Evolutionary conservation across 2,797 vertebrate species (phyloP), one percentile per base, ranked within the genome.

Genomic region (Ctenopoma kingsleyae): DNA sequence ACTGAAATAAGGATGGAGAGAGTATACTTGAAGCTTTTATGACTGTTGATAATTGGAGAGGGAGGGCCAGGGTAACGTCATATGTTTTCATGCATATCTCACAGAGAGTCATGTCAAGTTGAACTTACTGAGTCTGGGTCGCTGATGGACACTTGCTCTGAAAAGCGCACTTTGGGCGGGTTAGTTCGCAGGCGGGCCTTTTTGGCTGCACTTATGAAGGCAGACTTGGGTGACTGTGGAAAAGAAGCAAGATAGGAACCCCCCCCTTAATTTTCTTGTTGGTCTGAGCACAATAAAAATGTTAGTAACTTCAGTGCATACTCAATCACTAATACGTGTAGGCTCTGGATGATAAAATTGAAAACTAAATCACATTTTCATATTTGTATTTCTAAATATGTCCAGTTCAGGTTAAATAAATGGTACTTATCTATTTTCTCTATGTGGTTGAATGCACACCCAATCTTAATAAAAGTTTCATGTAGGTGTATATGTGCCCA

Each of bases 191-290:
- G 95, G 78, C 95, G 96, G 56, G 97, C 97, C 93, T 99, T 99
- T 95, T 97, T 99, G 84, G 96, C 96, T 92, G 96, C 97, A 27
- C 97, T 98, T 94, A 99, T 99, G 93, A 99, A 99, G 93, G 98
- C 98, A 71, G 98, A 99, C 91, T 98, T 99, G 74, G 97, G 97
- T 84, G 97, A 98, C 98, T 99, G 91, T 74, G 76, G 84, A 85
- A 71, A 67, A 72, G 53, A 77, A 78, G 11, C 90, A 65, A 81
- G 51, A 67, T 41, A 80, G 54, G 46, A n/a, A n/a, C n/a, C n/a
- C n/a, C n/a, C n/a, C n/a, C n/a, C n/a, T n/a, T n/a, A n/a, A n/a
- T n/a, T n/a, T n/a, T n/a, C n/a, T 58, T 30, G 46, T 54, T 48
- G 2, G 7, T 32, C 1, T 57, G 47, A 57, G 19, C 49, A 20